Evolutionary conservation across 2,888 invertebrate genomes (phyloP), one percentile per base, ranked within the genome.

Genomic region (Eremobia ochroleuca): DNA sequence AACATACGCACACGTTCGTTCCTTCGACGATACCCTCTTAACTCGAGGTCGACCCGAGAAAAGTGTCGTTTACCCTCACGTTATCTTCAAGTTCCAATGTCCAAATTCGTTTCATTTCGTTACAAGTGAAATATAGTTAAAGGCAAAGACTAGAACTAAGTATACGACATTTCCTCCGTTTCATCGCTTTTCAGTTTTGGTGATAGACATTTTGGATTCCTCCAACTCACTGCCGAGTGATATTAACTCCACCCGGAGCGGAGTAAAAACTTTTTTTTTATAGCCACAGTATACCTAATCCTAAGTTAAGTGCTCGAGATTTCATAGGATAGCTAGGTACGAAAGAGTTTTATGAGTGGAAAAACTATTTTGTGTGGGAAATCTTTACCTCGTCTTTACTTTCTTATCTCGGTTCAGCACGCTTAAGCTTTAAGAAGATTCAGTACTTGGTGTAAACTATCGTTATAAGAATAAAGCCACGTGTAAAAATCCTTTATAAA

Each of bases 91-190:
- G 85, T 91, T 85, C 87, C 82, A 89, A 91, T 89, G 91, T 90
- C 90, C 89, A 88, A 90, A 91, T 91, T 89, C 91, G 91, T 91
- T 91, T 91, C 88, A 91, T 89, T 91, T 91, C 88, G 88, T 90
- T 91, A 89, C 91, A 84, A 90, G 88, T 90, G 90, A 91, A 91
- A 91, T 91, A 91, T 89, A 90, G 88, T 91, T 88, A 87, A 88
- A 90, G 85, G 72, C 84, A 83, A 81, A 85, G 81, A 87, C 85
- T 81, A 85, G 84, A 89, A 86, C 85, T 81, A 83, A 87, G 80
- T 85, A 87, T 89, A 88, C 80, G 86, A 87, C 82, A 80, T 76
- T 89, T 88, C 80, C 77, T 77, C 69, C 87, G 81, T 87, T 89
- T 87, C 85, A 87, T 86, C 78, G 82, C 83, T 83, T 80, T 73